phyloP scores from a whole-genome alignment of 2,113 vertebrate species.

The Dicerorhinus sumatrensis region DNA sequence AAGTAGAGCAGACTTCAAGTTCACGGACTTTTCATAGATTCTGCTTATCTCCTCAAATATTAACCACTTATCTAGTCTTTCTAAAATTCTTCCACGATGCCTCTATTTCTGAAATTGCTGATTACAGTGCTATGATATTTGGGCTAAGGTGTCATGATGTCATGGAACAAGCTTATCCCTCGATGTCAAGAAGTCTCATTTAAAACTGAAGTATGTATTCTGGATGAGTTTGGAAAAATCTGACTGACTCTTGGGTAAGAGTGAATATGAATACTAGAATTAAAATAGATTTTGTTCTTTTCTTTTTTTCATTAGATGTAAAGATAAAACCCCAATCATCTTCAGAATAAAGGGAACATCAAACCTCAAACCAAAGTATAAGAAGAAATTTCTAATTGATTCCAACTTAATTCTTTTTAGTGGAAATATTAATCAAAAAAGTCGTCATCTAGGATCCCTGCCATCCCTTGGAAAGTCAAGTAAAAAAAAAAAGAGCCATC shows the following conservation, averaged over 20 bases:
- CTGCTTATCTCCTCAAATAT: neutral
- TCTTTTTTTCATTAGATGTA: neutral
- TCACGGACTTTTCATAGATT: neutral
- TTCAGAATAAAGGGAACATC: neutral
- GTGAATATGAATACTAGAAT: neutral
- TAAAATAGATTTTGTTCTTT: neutral
- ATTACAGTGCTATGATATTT: neutral
- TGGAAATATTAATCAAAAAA: slow-evolving; percentile 33
- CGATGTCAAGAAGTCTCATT: neutral
- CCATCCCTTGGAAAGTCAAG: neutral
- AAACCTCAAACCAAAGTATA: slow-evolving; percentile 4
- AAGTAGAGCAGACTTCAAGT: neutral
- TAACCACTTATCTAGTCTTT: neutral
- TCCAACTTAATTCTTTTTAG: neutral
- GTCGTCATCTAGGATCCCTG: neutral
- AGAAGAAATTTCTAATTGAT: neutral
- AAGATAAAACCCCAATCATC: neutral
- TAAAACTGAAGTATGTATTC: neutral
- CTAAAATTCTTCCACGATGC: neutral
- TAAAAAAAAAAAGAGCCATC: neutral
- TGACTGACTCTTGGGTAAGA: neutral
- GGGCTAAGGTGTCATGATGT: neutral
- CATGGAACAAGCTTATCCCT: neutral
- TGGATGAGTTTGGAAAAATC: neutral
- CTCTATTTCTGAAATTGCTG: neutral